Evolutionary conservation across 2,888 invertebrate species (phyloP).

Genomic region (Tinea pellionella): DNA sequence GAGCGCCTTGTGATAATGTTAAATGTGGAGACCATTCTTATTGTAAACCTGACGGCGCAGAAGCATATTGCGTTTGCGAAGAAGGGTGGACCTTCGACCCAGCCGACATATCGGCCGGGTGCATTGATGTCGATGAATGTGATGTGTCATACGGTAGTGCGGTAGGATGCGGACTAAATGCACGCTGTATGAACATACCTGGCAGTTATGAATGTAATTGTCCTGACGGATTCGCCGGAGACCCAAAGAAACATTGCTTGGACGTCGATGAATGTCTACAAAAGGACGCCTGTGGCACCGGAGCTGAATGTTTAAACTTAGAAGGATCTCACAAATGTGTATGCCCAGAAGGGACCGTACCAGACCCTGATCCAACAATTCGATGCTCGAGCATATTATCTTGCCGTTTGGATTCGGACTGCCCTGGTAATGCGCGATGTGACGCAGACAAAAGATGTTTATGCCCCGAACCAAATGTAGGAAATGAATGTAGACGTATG

Average conservation of each 20-base stretch:
- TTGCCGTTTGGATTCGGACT: conserved; percentile 80
- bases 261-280: conserved; percentile 87
- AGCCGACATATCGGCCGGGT: conserved; percentile 87
- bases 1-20: conserved; percentile 92
- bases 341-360: conserved; percentile 84
- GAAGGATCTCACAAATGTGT: conserved; percentile 82
- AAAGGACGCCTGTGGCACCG: conserved; percentile 79
- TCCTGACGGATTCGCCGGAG: conserved; percentile 86
- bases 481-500: conserved; percentile 92
- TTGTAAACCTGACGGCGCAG: conserved; percentile 88
- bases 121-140: conserved; percentile 93
- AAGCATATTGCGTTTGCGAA: conserved; percentile 92
- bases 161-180: conserved; percentile 87
- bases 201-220: conserved; percentile 87
- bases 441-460: conserved; percentile 81
- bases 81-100: conserved; percentile 95
- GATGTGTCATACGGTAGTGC: conserved; percentile 80
- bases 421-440: conserved; percentile 91
- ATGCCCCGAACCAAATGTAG: conserved; percentile 91
- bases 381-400: conserved; percentile 86
- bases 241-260: conserved; percentile 82
- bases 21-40: conserved; percentile 89
- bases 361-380: conserved; percentile 85
- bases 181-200: conserved; percentile 82
- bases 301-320: conserved; percentile 83